Percentiles rank a stretch among this genome's conserved stretches.
These are phyloP conservation scores for Drosophila virilis DNA, from an alignment of 1,140 invertebrate species.

Conservation along the genomic window DNA sequence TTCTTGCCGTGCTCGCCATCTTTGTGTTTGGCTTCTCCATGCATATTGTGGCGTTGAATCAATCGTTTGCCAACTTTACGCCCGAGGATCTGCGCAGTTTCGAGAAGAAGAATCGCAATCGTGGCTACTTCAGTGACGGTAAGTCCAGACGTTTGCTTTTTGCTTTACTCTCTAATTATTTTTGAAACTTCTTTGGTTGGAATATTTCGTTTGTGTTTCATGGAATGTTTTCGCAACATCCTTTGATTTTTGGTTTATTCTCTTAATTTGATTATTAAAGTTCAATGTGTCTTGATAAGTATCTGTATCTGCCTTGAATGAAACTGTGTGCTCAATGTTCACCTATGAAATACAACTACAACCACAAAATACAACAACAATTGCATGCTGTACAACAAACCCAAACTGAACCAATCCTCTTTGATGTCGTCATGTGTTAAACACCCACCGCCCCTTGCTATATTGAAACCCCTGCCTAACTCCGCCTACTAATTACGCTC, in stretches of 20 bases:
- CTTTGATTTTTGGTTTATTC: slow-evolving; percentile 30
- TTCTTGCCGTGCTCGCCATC: slow-evolving; percentile 97
- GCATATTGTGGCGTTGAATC: slow-evolving; percentile 97
- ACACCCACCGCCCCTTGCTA: slow-evolving; percentile 6
- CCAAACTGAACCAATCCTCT: slow-evolving; percentile 44
- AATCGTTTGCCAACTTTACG: slow-evolving; percentile 91
- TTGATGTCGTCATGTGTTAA: slow-evolving; percentile 71
- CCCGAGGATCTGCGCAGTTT: slow-evolving; percentile 86
- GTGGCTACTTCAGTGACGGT: slow-evolving; percentile 90
- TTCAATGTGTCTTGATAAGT: slow-evolving; percentile 83
- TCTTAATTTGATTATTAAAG: slow-evolving; percentile 41
- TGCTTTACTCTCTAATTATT: slow-evolving; percentile 52
- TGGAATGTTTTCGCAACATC: slow-evolving; percentile 74
- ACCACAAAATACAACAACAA: slow-evolving; percentile 76
- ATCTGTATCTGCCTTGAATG: slow-evolving; percentile 81
- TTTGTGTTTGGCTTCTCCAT: slow-evolving; percentile 99
- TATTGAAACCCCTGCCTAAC: not conserved
- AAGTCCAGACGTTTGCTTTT: slow-evolving; percentile 84
- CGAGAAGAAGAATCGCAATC: slow-evolving; percentile 84
- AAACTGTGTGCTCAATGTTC: slow-evolving; percentile 79
- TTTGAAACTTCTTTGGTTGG: not conserved
- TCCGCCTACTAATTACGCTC: slow-evolving; percentile 3
- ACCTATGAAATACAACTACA: slow-evolving; percentile 57
- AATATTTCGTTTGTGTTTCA: slow-evolving; percentile 20
- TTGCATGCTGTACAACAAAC: slow-evolving; percentile 82